phyloP scores from a whole-genome alignment of 2,113 vertebrate genomes.

The Cochlearius cochlearius region DNA sequence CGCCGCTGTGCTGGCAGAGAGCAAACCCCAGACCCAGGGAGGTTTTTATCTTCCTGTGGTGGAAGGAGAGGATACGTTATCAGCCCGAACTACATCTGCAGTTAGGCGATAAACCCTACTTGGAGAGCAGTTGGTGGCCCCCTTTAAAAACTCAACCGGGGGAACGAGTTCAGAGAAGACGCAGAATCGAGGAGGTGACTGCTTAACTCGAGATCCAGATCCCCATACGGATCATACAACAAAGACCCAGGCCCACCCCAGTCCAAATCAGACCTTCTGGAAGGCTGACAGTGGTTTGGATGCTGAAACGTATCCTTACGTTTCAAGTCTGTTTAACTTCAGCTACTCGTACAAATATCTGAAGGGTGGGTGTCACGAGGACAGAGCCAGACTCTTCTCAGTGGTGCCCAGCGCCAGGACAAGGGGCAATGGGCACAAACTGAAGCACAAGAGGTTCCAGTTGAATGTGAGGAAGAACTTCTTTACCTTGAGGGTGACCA shows the following conservation, averaged over 20 bases:
- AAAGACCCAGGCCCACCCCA: neutral
- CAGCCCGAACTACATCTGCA: neutral
- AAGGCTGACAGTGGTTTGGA: neutral
- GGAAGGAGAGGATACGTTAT: neutral
- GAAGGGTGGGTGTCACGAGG: too few species aligned
- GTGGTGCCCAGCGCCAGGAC: too few species aligned
- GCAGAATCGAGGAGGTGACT: neutral
- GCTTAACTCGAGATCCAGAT: neutral
- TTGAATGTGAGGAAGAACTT: too few species aligned
- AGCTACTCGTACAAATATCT: too few species aligned
- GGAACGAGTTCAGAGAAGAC: neutral
- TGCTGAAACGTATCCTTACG: neutral
- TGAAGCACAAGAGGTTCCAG: too few species aligned
- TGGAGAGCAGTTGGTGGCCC: neutral
- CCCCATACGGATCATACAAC: neutral
- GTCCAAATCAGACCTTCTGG: neutral
- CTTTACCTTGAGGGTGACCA: too few species aligned
- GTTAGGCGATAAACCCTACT: neutral
- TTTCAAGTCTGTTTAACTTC: neutral
- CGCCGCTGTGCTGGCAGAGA: neutral
- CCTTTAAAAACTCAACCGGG: neutral
- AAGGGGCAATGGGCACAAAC: too few species aligned
- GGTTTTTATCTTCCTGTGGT: neutral
- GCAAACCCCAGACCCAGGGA: neutral
- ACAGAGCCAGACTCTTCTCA: too few species aligned